A percentile compares a stretch with the other conserved stretches of the same genome.
Conservation (phyloP, 1,140 invertebrate genomes). For the Cotesia vestalis region DNA sequence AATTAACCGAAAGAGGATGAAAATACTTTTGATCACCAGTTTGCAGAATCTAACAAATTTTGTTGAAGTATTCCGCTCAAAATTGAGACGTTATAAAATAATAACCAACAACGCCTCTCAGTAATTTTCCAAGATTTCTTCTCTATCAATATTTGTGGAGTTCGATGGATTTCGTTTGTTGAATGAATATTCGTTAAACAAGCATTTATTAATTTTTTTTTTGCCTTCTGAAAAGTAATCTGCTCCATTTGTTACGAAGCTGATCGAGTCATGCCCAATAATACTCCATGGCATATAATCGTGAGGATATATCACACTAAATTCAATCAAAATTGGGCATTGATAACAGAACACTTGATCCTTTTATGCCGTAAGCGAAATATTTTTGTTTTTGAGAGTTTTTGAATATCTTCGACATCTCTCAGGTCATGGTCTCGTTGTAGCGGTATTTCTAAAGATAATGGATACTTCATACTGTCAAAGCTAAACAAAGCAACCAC, state of each 20-base stretch:
- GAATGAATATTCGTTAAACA: slow-evolving; percentile 27
- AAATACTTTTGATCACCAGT: slow-evolving; percentile 32
- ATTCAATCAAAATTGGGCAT: slow-evolving; percentile 27
- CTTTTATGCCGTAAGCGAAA: slow-evolving; percentile 5
- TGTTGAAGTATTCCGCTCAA: slow-evolving; percentile 33
- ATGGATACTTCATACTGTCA: no score
- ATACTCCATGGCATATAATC: slow-evolving; percentile 34
- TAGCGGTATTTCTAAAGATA: no score
- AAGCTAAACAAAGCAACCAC: no score
- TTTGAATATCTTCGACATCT: slow-evolving; percentile 6
- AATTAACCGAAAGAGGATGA: slow-evolving; percentile 16
- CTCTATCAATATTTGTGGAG: slow-evolving; percentile 32
- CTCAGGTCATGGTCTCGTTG: slow-evolving; percentile 3
- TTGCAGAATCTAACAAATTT: slow-evolving; percentile 31
- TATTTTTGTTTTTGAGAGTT: slow-evolving; percentile 5
- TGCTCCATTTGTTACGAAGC: slow-evolving; percentile 23
- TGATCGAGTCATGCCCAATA: slow-evolving; percentile 30
- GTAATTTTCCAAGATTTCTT: slow-evolving; percentile 37
- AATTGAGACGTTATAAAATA: slow-evolving; percentile 38
- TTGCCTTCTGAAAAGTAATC: slow-evolving; percentile 21
- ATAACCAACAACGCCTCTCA: slow-evolving; percentile 39
- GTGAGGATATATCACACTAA: slow-evolving; percentile 23
- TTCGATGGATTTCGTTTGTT: slow-evolving; percentile 26
- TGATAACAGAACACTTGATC: slow-evolving; percentile 16
- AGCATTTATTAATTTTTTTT: slow-evolving; percentile 36